Evolutionary conservation across 35 echinoderm and acorn worm genomes (phyloP), one percentile per base, ranked within the genome.

Genomic region (Patiria miniata): DNA sequence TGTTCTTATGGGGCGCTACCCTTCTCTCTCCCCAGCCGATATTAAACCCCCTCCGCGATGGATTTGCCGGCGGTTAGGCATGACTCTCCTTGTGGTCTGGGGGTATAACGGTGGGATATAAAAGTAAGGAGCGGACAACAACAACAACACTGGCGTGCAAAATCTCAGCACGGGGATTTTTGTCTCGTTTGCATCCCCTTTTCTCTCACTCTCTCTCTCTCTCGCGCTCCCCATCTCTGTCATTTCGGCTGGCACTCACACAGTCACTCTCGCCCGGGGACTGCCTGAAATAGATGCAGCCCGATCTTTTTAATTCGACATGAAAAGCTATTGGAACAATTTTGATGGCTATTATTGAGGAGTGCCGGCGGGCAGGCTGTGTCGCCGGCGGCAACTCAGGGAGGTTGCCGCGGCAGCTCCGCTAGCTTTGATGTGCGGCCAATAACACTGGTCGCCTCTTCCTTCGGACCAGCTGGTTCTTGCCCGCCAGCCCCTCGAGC

Each of bases 271-370:
- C 10, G 26, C 65, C 65, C 65, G 14, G 29, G 65, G 65, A 73
- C 65, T 4, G 65, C 26, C 65, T 84, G 82, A 32, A 84, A 84
- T 84, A 84, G 82, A 84, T 84, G 54, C 82, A 61, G 38, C 53
- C 82, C 57, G 36, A 59, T 58, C 57, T 39, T 84, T 84, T 84
- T 84, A 84, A 84, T 84, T 84, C 52, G 82, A 84, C 82, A 84
- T 84, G 82, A 84, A 84, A 84, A 84, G 82, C 82, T 58, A 84
- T 84, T 61, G 82, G 82, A 84, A 84, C 82, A 84, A 59, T 84
- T 53, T 84, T 53, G 82, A 84, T 59, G 82, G 52, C 82, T 58
- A 84, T 84, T 84, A 84, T 84, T 84, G 54, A 59, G 82, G 54
- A 73, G 65, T 73, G 65, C 65, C 29, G 65, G 65, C 26, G 65